Conservation (phyloP, 2,113 vertebrate species). For the Hoplias malabaricus region DNA sequence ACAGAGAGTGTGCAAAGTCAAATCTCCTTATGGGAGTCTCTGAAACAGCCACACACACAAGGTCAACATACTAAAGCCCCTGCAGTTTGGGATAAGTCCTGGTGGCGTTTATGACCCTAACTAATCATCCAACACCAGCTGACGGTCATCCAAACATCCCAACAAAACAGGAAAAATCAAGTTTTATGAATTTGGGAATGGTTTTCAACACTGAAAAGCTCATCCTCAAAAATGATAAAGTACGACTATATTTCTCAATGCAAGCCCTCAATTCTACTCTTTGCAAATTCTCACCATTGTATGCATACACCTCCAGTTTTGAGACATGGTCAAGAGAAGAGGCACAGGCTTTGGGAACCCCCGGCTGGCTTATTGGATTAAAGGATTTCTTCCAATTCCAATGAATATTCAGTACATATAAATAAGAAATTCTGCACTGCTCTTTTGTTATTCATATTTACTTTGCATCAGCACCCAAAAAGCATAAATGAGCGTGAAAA, state of each 20-base stretch:
- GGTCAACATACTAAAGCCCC: no score
- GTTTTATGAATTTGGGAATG: no score
- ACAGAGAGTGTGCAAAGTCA: no score
- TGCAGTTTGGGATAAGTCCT: no score
- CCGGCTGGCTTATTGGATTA: conserved; percentile 3
- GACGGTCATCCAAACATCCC: no score
- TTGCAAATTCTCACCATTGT: background rate
- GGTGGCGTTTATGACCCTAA: no score
- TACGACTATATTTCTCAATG: background rate
- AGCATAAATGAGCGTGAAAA: background rate
- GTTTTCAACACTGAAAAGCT: no score
- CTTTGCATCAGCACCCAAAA: background rate
- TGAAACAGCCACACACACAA: no score
- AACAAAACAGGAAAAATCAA: no score
- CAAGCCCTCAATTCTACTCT: background rate
- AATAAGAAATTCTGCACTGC: background rate
- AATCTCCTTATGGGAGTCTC: no score
- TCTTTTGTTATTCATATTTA: background rate
- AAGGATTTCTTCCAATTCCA: conserved; percentile 20
- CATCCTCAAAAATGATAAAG: background rate
- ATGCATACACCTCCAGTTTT: background rate
- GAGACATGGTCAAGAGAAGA: background rate
- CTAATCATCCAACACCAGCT: no score
- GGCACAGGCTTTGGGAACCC: background rate
- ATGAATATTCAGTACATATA: background rate